Base-by-base conservation (phyloP, 2,113 vertebrate genomes). In the Acanthisitta chloris region DNA sequence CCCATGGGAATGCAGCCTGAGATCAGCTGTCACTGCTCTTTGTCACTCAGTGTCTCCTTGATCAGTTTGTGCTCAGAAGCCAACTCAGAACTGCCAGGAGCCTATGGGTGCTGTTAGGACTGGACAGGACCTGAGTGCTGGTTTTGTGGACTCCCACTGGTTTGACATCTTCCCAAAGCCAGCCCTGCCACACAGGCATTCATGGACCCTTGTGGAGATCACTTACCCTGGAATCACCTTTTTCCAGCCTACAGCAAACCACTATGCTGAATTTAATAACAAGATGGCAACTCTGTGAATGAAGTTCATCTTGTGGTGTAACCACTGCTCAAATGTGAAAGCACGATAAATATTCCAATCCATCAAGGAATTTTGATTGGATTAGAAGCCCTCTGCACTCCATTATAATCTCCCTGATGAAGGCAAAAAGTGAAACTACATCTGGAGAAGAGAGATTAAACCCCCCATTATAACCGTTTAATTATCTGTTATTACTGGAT, bases 401-500 rank as follows among this genome's bases (percentile, higher is more conserved):
- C 65, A 77, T 82, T 90, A 91, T 93, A 85, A 85, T 85, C 43
- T 87, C 81, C 64, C 78, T 15, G 33, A 93, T 83, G 76, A 95
- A 95, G 43, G 67, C 40, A 91, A 92, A 86, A 81, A 78, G 51
- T 5, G 0, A 84, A 95, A 88, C 72, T 82, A 83, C 71, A 95
- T 69, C 88, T 96, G 88, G 73, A 90, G 38, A 89, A 91, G 36
- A 67, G 67, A 82, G 83, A 96, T 94, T 95, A 74, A 92, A 93
- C 48, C 12, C 9, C 8, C 31, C 42, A 88, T 82, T 89, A 26
- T 48, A 92, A 59, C 36, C 25, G 62, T 51, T 94, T 94, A 91
- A 96, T 95, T 96, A 89, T 58, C 79, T 90, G 34, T 84, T 89
- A 85, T 93, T 90, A 77, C 26, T 69, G 72, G 90, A 95, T 94